phyloP scores from a whole-genome alignment of 2,113 vertebrate species.

The Myotis yumanensis region DNA sequence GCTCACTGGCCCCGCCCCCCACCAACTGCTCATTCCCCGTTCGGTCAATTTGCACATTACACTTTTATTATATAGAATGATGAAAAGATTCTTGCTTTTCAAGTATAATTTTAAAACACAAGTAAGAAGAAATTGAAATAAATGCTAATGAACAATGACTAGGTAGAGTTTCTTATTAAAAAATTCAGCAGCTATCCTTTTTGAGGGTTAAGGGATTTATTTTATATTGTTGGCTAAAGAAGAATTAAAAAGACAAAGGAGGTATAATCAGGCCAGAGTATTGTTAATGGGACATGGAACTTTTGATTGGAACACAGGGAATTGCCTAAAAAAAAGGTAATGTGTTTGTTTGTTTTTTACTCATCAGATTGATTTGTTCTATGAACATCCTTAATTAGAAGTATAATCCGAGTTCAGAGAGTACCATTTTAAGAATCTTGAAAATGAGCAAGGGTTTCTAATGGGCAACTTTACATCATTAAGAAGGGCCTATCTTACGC shows the following conservation, averaged over 20 bases:
- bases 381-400: neutral
- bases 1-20: too few species aligned
- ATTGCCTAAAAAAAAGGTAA: neutral
- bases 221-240: neutral
- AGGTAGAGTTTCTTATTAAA: neutral
- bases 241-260: constrained; percentile 41
- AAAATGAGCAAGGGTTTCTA: too few species aligned
- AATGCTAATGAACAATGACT: neutral
- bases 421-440: neutral
- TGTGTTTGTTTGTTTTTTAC: neutral
- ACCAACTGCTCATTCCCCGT: too few species aligned
- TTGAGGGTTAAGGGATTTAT: neutral
- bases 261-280: neutral
- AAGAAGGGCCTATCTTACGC: neutral
- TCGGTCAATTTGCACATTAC: too few species aligned
- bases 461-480: neutral
- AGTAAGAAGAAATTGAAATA: neutral
- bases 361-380: constrained; percentile 11
- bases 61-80: neutral
- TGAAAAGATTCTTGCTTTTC: neutral
- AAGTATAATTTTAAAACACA: neutral
- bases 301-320: neutral
- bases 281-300: neutral
- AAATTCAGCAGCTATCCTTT: neutral
- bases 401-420: neutral